These are phyloP conservation scores for Cryptocheilus praepositus DNA, from an alignment of 2,888 invertebrate species.

Conservation along the genomic window DNA sequence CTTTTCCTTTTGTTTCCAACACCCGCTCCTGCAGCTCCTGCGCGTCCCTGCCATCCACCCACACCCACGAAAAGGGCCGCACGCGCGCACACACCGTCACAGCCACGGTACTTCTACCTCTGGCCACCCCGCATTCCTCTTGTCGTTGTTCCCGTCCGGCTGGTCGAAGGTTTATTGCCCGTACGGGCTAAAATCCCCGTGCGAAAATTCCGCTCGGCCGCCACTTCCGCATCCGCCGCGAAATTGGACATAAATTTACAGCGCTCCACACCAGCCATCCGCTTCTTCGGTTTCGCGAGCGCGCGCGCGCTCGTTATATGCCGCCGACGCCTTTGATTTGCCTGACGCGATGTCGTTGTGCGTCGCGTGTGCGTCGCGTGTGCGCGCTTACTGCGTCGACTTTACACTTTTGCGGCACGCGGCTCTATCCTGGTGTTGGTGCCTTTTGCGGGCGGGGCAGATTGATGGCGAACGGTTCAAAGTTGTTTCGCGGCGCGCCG, in stretches of 20 bases:
- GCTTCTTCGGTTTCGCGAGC: not conserved
- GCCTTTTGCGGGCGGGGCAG: no score
- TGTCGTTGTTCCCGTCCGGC: constrained; percentile 44
- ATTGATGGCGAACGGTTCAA: no score
- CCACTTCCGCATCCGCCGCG: constrained; percentile 56
- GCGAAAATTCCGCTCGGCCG: constrained; percentile 61
- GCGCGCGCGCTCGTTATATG: not conserved
- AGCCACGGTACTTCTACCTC: not conserved
- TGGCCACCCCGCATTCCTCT: constrained; percentile 27
- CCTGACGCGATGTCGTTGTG: not conserved
- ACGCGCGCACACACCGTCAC: no score
- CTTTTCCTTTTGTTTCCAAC: constrained; percentile 10
- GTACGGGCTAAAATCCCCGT: constrained; percentile 57
- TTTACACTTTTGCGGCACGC: not conserved
- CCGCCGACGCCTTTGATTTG: not conserved
- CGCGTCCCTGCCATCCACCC: not conserved
- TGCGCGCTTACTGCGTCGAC: no score
- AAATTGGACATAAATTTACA: constrained; percentile 67
- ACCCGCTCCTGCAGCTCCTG: constrained; percentile 2
- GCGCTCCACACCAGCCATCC: constrained; percentile 27
- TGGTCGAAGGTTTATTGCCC: constrained; percentile 60
- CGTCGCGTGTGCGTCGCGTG: no score
- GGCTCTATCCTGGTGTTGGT: no score
- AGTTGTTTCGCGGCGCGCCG: no score
- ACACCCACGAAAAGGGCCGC: no score